Conservation (phyloP, 2,113 vertebrate species). For the Chascanopsetta lugubris region DNA sequence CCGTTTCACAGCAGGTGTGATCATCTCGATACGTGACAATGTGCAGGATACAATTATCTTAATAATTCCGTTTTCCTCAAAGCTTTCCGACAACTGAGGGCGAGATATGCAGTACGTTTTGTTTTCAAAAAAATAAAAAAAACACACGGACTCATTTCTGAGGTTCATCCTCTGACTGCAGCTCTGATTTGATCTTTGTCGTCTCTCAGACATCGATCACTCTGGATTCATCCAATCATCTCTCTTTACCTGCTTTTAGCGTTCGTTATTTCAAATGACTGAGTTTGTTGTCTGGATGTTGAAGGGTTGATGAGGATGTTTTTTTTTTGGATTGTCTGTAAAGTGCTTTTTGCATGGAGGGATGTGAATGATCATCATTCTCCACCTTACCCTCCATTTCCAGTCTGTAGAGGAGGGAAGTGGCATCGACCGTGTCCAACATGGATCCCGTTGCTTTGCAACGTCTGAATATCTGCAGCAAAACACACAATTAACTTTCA, state of each 20-base stretch:
- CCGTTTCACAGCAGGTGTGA: too few species aligned
- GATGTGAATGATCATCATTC: neutral
- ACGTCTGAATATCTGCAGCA: slow-evolving; percentile 82
- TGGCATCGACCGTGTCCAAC: slow-evolving; percentile 88
- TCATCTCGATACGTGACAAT: too few species aligned
- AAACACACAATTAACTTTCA: slow-evolving; percentile 7
- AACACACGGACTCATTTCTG: neutral
- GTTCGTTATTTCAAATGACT: too few species aligned
- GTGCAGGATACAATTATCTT: too few species aligned
- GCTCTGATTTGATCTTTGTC: neutral
- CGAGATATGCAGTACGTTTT: too few species aligned
- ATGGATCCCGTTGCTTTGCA: slow-evolving; percentile 80
- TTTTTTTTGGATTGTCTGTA: neutral
- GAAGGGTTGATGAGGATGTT: neutral
- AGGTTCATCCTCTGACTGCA: too few species aligned
- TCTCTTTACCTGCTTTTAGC: too few species aligned
- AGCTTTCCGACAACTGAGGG: too few species aligned
- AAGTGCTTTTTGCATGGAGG: neutral
- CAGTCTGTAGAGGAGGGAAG: slow-evolving; percentile 91
- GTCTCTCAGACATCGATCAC: neutral
- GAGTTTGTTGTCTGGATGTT: too few species aligned
- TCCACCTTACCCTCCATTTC: slow-evolving; percentile 90
- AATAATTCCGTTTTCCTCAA: too few species aligned
- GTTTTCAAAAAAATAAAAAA: too few species aligned
- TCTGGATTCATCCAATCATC: too few species aligned